Evolutionary conservation across 2,888 invertebrate species (phyloP).

Genomic region (Hydrotaea diabolus): DNA sequence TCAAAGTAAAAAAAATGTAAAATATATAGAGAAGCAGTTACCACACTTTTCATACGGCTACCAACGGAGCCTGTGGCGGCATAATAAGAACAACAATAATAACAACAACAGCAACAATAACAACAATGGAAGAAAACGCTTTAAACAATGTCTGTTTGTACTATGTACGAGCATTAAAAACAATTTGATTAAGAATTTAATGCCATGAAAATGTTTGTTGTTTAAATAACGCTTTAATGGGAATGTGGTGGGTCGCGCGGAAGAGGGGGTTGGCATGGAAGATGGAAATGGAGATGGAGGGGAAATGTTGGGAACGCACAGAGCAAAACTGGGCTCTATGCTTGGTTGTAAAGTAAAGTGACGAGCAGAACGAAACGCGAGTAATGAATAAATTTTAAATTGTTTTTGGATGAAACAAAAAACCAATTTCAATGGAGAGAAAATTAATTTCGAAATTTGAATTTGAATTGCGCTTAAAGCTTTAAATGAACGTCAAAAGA

Average conservation of each 20-base stretch:
- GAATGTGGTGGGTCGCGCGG: not conserved
- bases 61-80: slow-evolving; percentile 24
- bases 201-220: slow-evolving; percentile 58
- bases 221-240: not conserved
- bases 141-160: slow-evolving; percentile 43
- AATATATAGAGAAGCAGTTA: not conserved
- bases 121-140: slow-evolving; percentile 43
- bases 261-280: not conserved
- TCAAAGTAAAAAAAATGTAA: not conserved
- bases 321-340: no score
- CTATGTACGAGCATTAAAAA: slow-evolving; percentile 32
- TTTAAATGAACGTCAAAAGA: slow-evolving; percentile 48
- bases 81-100: slow-evolving; percentile 37
- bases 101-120: slow-evolving; percentile 44
- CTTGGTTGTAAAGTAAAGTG: no score
- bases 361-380: not conserved
- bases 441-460: slow-evolving; percentile 57
- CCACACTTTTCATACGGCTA: not conserved
- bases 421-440: slow-evolving; percentile 54
- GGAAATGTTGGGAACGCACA: slow-evolving; percentile 29
- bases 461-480: slow-evolving; percentile 44
- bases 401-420: slow-evolving; percentile 49
- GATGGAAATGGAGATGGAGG: slow-evolving; percentile 26
- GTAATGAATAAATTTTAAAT: slow-evolving; percentile 58
- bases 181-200: slow-evolving; percentile 63